Evolutionary conservation across 2,888 invertebrate genomes (phyloP), one percentile per base, ranked within the genome.

Genomic region (Ennomos quercinarius): DNA sequence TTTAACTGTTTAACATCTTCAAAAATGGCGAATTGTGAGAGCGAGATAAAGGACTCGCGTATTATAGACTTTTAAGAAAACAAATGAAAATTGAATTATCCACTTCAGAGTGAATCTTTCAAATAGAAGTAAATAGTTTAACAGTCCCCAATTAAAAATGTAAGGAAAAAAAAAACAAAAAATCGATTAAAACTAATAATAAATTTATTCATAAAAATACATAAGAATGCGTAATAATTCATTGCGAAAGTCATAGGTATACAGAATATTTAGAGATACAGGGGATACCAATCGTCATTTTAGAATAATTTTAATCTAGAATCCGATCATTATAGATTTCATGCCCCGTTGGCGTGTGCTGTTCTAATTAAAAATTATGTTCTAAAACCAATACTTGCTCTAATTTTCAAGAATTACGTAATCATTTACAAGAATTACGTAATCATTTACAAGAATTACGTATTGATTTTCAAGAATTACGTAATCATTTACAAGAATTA

Each of bases 181-280:
- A 63, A 46, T 65, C 65, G 51, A 65, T 66, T 67, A 75, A 66
- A 67, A 70, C 60, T 61, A 64, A 53, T 63, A 63, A 63, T 63
- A 56, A 46, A 44, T 67, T 59, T 61, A 63, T 61, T 66, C 48
- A 64, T 63, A 61, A 57, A 70, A 66, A 61, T 61, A 61, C 60
- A 66, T 62, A 66, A 60, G 61, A 68, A 64, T 63, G 50, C 48
- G 47, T 57, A 63, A 50, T 57, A 63, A 56, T 62, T 62, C 57
- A 71, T 63, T 64, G 61, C 61, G 57, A 55, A 61, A 63, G 44
- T 61, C 60, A 56, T 54, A 49, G 27, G 27, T 27, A 27, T 5
- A 4, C 27, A 6, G 27, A 27, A 54, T 59, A 13, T 10, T 37
- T 38, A 45, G 27, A 48, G 42, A 39, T 10, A 60, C 51, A 51